Conservation (phyloP, 64 coral and sea anemone species). For the Stichodactyla helianthus region DNA sequence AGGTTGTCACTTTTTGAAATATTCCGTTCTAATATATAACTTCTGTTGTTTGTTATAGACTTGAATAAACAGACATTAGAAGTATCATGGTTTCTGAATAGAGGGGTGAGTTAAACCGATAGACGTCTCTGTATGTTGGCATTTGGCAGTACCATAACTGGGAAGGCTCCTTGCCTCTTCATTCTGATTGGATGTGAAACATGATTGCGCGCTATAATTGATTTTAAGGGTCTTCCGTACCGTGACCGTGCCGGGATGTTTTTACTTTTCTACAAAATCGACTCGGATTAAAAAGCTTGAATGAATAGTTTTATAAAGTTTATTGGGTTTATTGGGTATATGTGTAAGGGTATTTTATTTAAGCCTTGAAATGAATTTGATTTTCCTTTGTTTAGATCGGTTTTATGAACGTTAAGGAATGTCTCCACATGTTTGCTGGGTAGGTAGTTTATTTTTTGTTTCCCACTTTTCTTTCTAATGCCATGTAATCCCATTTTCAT, state of each 20-base stretch:
- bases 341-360: too few relatives aligned
- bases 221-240: too few relatives aligned
- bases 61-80: constrained; percentile 41
- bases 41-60: constrained; percentile 3
- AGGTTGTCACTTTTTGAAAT: background rate
- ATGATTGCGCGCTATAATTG: too few relatives aligned
- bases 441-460: constrained; percentile 3
- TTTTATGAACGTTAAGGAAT: constrained; percentile 45
- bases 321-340: too few relatives aligned
- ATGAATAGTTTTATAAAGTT: too few relatives aligned
- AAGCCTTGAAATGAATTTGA: background rate
- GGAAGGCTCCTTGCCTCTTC: too few relatives aligned
- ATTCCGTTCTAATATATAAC: background rate
- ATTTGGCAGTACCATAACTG: too few relatives aligned
- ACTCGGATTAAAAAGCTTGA: too few relatives aligned
- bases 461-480: background rate
- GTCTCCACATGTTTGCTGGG: constrained; percentile 33
- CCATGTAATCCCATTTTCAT: too few relatives aligned
- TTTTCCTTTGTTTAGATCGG: constrained; percentile 33
- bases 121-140: background rate
- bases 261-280: too few relatives aligned
- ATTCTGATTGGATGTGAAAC: too few relatives aligned
- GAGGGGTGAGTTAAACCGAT: constrained; percentile 34
- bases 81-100: constrained; percentile 40
- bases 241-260: too few relatives aligned